Evolutionary conservation across 2,888 invertebrate species (phyloP).

Genomic region (Sinhomidia bicolor): DNA sequence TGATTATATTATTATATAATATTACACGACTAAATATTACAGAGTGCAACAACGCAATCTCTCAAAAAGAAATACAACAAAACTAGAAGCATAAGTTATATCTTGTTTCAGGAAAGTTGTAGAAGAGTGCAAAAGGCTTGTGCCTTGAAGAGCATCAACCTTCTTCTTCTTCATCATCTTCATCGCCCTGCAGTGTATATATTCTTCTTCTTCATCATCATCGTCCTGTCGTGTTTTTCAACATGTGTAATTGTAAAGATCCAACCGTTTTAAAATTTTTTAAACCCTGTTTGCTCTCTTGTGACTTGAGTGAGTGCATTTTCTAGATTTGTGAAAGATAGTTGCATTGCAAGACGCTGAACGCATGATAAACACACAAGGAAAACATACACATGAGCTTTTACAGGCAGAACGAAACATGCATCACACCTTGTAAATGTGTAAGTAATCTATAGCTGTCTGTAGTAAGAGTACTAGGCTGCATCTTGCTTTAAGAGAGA

Average conservation of each 20-base stretch:
- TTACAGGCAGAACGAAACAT: neutral
- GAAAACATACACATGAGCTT: neutral
- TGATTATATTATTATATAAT: neutral
- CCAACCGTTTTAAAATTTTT: slow-evolving; percentile 20
- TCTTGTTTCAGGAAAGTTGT: slow-evolving; percentile 29
- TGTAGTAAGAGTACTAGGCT: neutral
- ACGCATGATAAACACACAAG: neutral
- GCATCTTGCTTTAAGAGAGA: neutral
- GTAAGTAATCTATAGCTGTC: neutral
- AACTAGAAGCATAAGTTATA: neutral
- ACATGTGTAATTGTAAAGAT: neutral
- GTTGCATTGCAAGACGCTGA: neutral
- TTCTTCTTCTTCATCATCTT: neutral
- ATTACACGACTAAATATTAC: neutral
- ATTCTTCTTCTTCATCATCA: slow-evolving; percentile 3
- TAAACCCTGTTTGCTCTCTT: slow-evolving; percentile 22
- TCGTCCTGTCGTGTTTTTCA: neutral
- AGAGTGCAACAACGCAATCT: neutral
- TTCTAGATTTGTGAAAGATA: slow-evolving; percentile 4
- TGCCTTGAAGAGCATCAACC: slow-evolving; percentile 34
- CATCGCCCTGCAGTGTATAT: neutral
- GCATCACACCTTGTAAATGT: neutral
- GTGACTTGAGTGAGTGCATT: neutral
- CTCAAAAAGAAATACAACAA: neutral
- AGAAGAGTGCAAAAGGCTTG: slow-evolving; percentile 29